Base-by-base conservation (phyloP, 2,888 invertebrate genomes). In the Tethea ocularis region DNA sequence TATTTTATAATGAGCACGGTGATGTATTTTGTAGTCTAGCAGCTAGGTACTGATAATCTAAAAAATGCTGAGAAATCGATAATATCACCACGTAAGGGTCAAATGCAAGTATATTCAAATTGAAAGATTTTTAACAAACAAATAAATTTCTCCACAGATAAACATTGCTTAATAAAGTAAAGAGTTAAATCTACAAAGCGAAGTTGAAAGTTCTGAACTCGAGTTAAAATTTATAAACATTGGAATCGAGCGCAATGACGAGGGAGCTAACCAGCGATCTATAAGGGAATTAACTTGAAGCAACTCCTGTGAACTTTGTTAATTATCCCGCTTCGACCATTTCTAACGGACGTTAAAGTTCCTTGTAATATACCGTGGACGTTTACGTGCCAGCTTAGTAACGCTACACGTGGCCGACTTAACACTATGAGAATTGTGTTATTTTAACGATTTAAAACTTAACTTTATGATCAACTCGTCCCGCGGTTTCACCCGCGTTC, bases 281-380 rank as follows among this genome's bases (percentile, higher is more conserved):
- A 71, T 77, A 74, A 70, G 67, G 74, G 75, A 72, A 78, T 79
- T 71, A 80, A 75, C 73, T 74, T 62, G 58, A 56, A 67, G 62
- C 57, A 68, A 64, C 67, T 66, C 69, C 61, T 52, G 70, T 76
- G 73, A 84, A 85, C 80, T 86, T 86, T 83, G 81, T 83, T 84
- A 84, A 85, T 86, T 86, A 84, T 80, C 74, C 70, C 66, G 70
- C 75, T 68, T 69, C 63, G 67, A 68, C 68, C 67, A 68, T 68
- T 67, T 62, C 64, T 58, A 64, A 63, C 64, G 62, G 60, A 64
- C 62, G 67, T 63, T 70, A 59, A 74, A 75, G 63, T 46, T 71
- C 68, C 58, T 58, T 64, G 63, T 65, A 61, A 66, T 66, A 69
- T 67, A 65, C 56, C 52, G 63, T 69, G 71, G 64, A 63, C 68